Evolutionary conservation across 2,888 invertebrate species (phyloP), one percentile per base, ranked within the genome.

Genomic region (Ommatoiulus sabulosus): DNA sequence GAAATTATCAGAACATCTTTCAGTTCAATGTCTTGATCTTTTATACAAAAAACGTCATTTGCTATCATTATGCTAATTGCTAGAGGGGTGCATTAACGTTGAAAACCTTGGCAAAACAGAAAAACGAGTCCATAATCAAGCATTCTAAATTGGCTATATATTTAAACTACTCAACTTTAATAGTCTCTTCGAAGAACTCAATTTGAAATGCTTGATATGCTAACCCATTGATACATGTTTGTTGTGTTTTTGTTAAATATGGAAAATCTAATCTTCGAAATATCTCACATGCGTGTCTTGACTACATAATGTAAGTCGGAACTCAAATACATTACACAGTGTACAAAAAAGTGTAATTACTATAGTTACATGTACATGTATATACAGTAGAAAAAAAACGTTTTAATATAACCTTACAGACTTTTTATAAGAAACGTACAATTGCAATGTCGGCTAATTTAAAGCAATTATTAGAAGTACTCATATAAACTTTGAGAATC

Each of bases 21-120:
- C 57, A 57, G 17, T 57, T 57, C 57, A n/a, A n/a, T n/a, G 57
- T 57, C n/a, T 35, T n/a, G 57, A 57, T 57, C 7, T 57, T 57
- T 57, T n/a, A 4, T 57, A 57, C 57, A 57, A 57, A 57, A 52
- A 57, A 57, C 57, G 3, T 12, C 57, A 57, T n/a, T 57, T 57
- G 57, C 57, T n/a, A n/a, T 57, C 57, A 7, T 57, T 57, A 57
- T 57, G 57, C 57, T 57, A 57, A 57, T 57, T 57, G n/a, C 57
- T 57, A n/a, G 57, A 57, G 57, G 57, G 57, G 57, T 17, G 57
- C 12, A 57, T n/a, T 57, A 8, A 57, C 17, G 57, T 57, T n/a
- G 7, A n/a, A 57, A 57, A 57, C 17, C n/a, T 57, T 57, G 0
- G 17, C 3, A n/a, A 57, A 12, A n/a, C 17, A 57, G n/a, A n/a